These are phyloP conservation scores for Eulemur rufifrons DNA, from an alignment of 2,113 vertebrate species.

Conservation along the genomic window DNA sequence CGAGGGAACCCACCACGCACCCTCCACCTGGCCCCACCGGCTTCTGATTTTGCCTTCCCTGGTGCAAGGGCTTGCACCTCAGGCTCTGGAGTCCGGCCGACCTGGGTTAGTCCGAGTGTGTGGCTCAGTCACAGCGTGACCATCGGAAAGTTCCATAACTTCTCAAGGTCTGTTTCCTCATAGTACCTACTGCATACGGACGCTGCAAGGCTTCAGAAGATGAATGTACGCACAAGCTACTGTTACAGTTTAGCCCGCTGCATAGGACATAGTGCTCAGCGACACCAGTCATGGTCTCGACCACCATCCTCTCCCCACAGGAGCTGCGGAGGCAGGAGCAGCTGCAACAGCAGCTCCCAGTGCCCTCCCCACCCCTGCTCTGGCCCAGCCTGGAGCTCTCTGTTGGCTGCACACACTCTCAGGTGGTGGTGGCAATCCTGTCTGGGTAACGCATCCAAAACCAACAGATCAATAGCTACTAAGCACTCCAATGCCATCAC, in stretches of 20 bases:
- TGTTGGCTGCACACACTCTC: neutral
- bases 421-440: accelerated
- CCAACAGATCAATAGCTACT: neutral
- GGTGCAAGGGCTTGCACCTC: neutral
- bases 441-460: neutral
- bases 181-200: neutral
- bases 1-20: accelerated
- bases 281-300: neutral
- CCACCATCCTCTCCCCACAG: neutral
- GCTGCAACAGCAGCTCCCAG: neutral
- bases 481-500: neutral
- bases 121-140: neutral
- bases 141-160: neutral
- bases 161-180: neutral
- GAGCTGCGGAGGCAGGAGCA: neutral
- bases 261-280: neutral
- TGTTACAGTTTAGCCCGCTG: accelerated
- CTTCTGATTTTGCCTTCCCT: neutral
- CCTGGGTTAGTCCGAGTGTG: neutral
- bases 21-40: neutral
- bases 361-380: neutral
- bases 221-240: neutral
- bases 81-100: neutral
- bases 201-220: neutral
- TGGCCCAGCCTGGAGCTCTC: neutral